Evolutionary conservation across 2,888 invertebrate genomes (phyloP).

Genomic region (Caenorhabditis sp.): DNA sequence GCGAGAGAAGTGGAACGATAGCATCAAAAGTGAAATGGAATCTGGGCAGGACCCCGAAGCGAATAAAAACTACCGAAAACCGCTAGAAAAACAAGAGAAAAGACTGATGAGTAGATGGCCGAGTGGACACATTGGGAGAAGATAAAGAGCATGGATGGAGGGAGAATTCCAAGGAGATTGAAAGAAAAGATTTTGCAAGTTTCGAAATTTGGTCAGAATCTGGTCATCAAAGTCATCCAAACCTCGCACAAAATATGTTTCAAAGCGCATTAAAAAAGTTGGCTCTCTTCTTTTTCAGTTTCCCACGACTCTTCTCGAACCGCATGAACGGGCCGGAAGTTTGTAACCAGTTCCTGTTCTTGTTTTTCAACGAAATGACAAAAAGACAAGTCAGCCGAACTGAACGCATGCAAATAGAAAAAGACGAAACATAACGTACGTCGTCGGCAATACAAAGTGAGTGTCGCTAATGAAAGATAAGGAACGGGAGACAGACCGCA

Average conservation of each 20-base stretch:
- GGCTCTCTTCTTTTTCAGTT: not conserved
- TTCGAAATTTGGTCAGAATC: not conserved
- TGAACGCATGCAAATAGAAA: conserved; percentile 40
- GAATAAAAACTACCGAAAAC: conserved; percentile 39
- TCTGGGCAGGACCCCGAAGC: conserved; percentile 16
- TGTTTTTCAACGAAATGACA: conserved; percentile 20
- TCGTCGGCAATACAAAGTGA: conserved; percentile 41
- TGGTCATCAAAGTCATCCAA: not conserved
- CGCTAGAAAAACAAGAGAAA: conserved; percentile 28
- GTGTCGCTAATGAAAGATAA: conserved; percentile 57
- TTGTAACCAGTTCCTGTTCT: conserved; percentile 17
- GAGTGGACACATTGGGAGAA: not conserved
- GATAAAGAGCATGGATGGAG: conserved; percentile 17
- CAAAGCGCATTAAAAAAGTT: not conserved
- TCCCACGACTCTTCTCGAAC: conserved; percentile 8
- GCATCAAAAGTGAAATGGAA: conserved; percentile 61
- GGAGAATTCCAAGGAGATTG: no score
- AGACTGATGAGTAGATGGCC: not conserved
- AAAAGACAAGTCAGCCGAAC: conserved; percentile 20
- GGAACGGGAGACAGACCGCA: conserved; percentile 15
- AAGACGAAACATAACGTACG: conserved; percentile 25
- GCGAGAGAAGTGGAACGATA: conserved; percentile 58
- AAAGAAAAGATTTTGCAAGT: not conserved
- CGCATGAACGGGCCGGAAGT: not conserved
- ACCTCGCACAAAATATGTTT: conserved; percentile 6